A percentile compares a stretch with the other conserved stretches of the same genome.
Conservation (phyloP, 2,888 invertebrate species). For the Scelioninae gen. 1 region DNA sequence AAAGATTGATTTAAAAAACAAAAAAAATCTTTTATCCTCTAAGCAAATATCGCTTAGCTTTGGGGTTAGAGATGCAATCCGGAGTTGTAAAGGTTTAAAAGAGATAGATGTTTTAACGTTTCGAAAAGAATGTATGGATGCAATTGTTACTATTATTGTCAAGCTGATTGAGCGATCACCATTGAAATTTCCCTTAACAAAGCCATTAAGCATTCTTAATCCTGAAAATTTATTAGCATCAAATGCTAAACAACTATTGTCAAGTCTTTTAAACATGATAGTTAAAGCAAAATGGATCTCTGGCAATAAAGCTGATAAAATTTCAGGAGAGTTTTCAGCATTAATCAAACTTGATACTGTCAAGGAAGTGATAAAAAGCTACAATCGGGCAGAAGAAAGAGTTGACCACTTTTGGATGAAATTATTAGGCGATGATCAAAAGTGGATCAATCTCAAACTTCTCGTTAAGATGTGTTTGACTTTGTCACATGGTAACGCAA, state of each 20-base stretch:
- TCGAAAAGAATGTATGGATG: slow-evolving; percentile 27
- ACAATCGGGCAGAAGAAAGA: slow-evolving; percentile 28
- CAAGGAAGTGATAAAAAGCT: slow-evolving; percentile 1
- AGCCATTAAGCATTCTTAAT: slow-evolving; percentile 30
- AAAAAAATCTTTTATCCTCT: slow-evolving; percentile 3
- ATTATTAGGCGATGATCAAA: slow-evolving; percentile 12
- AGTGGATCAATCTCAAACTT: slow-evolving; percentile 18
- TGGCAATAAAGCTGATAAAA: slow-evolving; percentile 21
- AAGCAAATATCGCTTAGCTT: slow-evolving; percentile 11
- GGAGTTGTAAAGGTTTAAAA: slow-evolving; percentile 15
- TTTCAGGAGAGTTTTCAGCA: slow-evolving; percentile 7
- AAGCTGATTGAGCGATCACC: slow-evolving; percentile 23
- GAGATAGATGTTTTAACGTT: slow-evolving; percentile 25
- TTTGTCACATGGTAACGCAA: slow-evolving; percentile 71
- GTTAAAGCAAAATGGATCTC: slow-evolving; percentile 19
- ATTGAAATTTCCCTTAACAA: slow-evolving; percentile 23
- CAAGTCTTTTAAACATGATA: slow-evolving; percentile 11
- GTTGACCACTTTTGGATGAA: slow-evolving; percentile 50
- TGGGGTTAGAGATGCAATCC: slow-evolving; percentile 29
- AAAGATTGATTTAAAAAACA: slow-evolving; percentile 30
- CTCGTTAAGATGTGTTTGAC: slow-evolving; percentile 64
- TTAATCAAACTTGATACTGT: not conserved
- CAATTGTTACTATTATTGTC: slow-evolving; percentile 6
- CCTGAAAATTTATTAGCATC: slow-evolving; percentile 8
- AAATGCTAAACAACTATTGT: slow-evolving; percentile 19